These are phyloP conservation scores for Heterochromis multidens DNA, from an alignment of 2,113 vertebrate species.

Conservation along the genomic window DNA sequence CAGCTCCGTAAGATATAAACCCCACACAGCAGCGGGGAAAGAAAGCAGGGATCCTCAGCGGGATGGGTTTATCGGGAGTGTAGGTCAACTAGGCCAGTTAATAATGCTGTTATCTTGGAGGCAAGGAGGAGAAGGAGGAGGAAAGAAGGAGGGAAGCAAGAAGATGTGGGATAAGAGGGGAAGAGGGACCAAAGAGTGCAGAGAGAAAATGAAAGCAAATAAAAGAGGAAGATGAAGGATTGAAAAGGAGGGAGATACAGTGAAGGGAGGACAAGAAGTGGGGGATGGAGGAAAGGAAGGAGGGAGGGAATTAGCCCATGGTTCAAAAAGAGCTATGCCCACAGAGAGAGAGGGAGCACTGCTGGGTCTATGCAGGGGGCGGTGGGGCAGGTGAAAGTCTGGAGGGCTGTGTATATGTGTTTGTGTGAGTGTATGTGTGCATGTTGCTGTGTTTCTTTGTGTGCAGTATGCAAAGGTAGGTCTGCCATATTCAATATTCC, in stretches of 20 bases:
- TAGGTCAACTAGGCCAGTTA: conserved; percentile 74
- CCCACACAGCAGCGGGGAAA: conserved; percentile 21
- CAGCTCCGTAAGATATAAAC: conserved; percentile 61
- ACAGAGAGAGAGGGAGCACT: conserved; percentile 57
- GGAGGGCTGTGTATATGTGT: conserved; percentile 40
- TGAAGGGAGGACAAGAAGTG: conserved; percentile 28
- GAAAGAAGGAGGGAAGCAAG: not conserved
- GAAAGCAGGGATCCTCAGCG: conserved; percentile 56
- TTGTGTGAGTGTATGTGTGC: conserved; percentile 4
- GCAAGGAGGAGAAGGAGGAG: conserved; percentile 22
- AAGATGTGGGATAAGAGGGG: not conserved
- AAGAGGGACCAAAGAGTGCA: not conserved
- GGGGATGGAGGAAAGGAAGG: conserved; percentile 25
- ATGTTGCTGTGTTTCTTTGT: conserved; percentile 52
- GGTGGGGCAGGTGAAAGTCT: conserved; percentile 57
- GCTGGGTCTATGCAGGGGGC: conserved; percentile 45
- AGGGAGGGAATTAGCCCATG: conserved; percentile 51
- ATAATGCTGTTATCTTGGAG: conserved; percentile 71
- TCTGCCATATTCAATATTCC: conserved; percentile 68
- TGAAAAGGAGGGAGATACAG: conserved; percentile 6
- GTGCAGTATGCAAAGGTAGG: conserved; percentile 54
- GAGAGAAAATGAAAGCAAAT: conserved; percentile 53
- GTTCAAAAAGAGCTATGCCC: conserved; percentile 64
- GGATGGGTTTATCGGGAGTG: conserved; percentile 67
- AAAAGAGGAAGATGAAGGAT: conserved; percentile 26